A percentile compares a stretch with the other conserved stretches of the same genome.
phyloP scores from a whole-genome alignment of 2,113 vertebrate species.

The Merops nubicus region DNA sequence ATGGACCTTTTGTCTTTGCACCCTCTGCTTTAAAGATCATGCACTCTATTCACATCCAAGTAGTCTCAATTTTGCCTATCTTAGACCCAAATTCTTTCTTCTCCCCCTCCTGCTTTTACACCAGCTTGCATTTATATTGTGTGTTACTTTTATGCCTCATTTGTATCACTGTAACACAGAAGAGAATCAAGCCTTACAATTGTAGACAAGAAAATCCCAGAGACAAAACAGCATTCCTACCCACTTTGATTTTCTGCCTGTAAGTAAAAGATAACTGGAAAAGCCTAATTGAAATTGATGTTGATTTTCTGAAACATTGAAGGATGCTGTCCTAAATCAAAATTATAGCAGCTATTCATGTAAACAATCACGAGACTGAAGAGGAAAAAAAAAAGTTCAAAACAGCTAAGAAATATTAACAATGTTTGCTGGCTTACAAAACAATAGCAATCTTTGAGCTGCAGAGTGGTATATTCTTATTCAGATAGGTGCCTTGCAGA shows the following conservation, averaged over 20 bases:
- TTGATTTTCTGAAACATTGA: conserved; percentile 13
- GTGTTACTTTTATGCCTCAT: background rate
- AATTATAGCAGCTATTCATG: background rate
- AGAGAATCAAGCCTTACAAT: background rate
- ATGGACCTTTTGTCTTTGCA: background rate
- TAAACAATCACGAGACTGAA: background rate
- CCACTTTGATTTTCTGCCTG: background rate
- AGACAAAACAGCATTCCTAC: background rate
- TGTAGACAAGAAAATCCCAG: background rate
- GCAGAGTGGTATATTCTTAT: background rate
- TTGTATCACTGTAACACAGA: background rate
- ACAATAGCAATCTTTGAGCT: background rate
- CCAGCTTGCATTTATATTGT: background rate
- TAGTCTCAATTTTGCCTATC: background rate
- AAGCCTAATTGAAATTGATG: conserved; percentile 21
- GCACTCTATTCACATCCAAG: background rate
- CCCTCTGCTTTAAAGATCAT: background rate
- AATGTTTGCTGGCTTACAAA: background rate
- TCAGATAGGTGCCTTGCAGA: background rate
- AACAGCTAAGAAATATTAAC: background rate
- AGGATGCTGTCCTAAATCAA: background rate
- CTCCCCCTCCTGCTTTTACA: background rate
- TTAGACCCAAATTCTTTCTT: background rate
- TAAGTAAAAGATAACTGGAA: background rate
- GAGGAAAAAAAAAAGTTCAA: background rate